A percentile compares a stretch with the other conserved stretches of the same genome.
phyloP scores from a whole-genome alignment of 2,797 vertebrate species.

The Chrysocyon brachyurus region DNA sequence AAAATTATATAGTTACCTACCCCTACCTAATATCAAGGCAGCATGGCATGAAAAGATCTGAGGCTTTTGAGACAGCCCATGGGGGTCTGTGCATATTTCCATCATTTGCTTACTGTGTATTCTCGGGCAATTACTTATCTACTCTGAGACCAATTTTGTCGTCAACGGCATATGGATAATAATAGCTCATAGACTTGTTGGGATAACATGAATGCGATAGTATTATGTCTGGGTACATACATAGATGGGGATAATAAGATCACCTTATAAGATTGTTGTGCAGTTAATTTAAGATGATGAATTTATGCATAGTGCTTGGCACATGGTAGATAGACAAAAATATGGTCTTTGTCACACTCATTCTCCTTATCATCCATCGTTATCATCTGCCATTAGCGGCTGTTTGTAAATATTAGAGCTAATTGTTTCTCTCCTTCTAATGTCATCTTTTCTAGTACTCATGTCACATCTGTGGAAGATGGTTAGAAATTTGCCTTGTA shows the following conservation, averaged over 20 bases:
- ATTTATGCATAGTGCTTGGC: conserved; percentile 5
- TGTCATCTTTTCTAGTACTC: not conserved
- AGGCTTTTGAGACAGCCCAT: not conserved
- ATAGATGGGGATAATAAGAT: conserved; percentile 40
- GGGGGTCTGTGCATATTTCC: not conserved
- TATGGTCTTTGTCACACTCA: not conserved
- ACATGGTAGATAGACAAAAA: not conserved
- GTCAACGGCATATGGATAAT: conserved; percentile 64
- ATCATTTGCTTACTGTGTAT: conserved; percentile 47
- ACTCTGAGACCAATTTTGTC: conserved; percentile 73
- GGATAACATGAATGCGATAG: conserved; percentile 27
- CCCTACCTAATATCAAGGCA: not conserved
- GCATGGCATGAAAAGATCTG: not conserved
- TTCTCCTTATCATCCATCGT: conserved; percentile 36
- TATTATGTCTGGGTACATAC: conserved; percentile 29
- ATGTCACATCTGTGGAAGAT: not conserved
- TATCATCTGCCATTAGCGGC: not conserved
- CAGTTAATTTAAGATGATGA: conserved; percentile 33
- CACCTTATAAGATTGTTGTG: conserved; percentile 4
- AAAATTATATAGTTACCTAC: not conserved
- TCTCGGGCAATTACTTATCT: conserved; percentile 56
- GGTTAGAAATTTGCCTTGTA: not conserved
- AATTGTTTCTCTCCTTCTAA: conserved; percentile 1
- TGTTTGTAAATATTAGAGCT: not conserved
- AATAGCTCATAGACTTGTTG: conserved; percentile 57